Conservation (phyloP, 1,140 invertebrate genomes). For the Drosophila tani region DNA sequence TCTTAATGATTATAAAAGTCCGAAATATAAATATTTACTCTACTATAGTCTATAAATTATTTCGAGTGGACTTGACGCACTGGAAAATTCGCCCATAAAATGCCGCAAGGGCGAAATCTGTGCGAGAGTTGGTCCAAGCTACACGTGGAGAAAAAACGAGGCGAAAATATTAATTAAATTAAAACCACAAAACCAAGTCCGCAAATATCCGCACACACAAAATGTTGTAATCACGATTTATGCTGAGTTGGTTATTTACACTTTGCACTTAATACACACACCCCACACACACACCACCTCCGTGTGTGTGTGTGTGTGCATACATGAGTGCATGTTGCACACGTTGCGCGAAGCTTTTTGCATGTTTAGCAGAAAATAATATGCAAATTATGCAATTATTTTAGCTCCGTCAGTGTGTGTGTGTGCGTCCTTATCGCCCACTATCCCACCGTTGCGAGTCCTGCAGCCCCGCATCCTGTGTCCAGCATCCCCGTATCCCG, state of each 20-base stretch:
- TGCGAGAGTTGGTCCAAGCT: constrained; percentile 5
- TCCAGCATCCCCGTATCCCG: background rate
- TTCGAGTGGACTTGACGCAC: background rate
- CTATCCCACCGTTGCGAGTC: constrained; percentile 22
- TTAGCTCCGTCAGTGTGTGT: constrained; percentile 58
- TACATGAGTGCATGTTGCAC: constrained; percentile 76
- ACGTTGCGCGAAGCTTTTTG: constrained; percentile 77
- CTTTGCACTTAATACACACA: constrained; percentile 81
- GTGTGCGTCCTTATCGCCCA: constrained; percentile 35
- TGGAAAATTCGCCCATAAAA: constrained; percentile 3
- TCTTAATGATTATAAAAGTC: no score
- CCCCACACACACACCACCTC: background rate
- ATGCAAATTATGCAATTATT: constrained; percentile 84
- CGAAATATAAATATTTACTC: background rate
- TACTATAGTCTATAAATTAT: background rate
- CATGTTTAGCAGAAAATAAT: constrained; percentile 83
- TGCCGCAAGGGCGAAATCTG: constrained; percentile 9
- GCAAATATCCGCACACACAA: constrained; percentile 77
- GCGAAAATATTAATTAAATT: constrained; percentile 81
- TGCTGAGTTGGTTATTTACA: constrained; percentile 83
- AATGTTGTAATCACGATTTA: constrained; percentile 83
- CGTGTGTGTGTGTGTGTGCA: constrained; percentile 23
- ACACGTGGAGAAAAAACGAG: constrained; percentile 37
- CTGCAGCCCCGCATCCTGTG: constrained; percentile 6
- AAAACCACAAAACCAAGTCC: constrained; percentile 81